Conservation (phyloP, 2,797 vertebrate genomes). For the Typhlichthys eigenmanni region DNA sequence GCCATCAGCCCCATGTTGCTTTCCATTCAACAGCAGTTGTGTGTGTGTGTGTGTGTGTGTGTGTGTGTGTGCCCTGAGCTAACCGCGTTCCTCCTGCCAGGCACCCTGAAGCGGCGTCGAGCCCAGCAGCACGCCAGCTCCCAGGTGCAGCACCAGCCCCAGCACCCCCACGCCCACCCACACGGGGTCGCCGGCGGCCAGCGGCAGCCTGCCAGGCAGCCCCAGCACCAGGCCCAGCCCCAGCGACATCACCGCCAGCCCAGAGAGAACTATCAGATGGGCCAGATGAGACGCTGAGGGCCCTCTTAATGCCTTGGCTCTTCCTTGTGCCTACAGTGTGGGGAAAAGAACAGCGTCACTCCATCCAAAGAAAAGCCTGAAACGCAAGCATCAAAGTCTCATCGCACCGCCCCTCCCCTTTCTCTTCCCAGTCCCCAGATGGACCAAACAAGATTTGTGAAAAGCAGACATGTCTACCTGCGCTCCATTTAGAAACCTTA, state of each 20-base stretch:
- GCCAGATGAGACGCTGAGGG: conserved; percentile 86
- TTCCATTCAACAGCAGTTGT: no score
- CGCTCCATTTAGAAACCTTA: conserved; percentile 44
- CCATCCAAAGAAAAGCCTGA: conserved; percentile 94
- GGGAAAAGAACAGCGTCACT: conserved; percentile 84
- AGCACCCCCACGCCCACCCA: conserved; percentile 83
- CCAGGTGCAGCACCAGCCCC: conserved; percentile 80
- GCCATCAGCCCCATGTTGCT: no score
- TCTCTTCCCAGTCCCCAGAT: conserved; percentile 68
- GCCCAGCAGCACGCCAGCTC: conserved; percentile 88
- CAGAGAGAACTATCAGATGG: conserved; percentile 89
- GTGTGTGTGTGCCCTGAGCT: background rate
- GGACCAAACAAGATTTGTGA: conserved; percentile 42
- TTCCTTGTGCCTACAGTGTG: conserved; percentile 99
- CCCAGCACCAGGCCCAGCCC: conserved; percentile 76
- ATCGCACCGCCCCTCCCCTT: conserved; percentile 77
- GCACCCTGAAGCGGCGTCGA: conserved; percentile 96
- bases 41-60: no score
- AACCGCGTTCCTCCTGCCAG: conserved; percentile 60
- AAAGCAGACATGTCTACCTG: conserved; percentile 44
- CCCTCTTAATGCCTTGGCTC: conserved; percentile 93
- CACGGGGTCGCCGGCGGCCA: conserved; percentile 69
- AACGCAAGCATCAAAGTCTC: no score
- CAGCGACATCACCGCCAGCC: conserved; percentile 79
- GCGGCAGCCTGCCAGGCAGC: conserved; percentile 69